phyloP scores from a whole-genome alignment of 2,113 vertebrate species.

The Urocitellus parryii region DNA sequence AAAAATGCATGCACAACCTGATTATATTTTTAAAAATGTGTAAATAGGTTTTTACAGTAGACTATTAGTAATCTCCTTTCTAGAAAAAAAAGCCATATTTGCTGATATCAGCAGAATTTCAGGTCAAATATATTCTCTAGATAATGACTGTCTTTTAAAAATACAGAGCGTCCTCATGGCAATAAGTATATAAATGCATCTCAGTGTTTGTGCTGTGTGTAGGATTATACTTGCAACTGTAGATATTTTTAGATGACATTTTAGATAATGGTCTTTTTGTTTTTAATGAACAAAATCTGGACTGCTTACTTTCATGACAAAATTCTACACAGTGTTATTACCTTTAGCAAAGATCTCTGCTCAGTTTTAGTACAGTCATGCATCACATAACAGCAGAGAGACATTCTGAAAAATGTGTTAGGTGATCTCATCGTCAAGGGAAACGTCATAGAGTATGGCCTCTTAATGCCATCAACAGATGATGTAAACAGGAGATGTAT shows the following conservation, averaged over 20 bases:
- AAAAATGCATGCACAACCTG: too few species aligned
- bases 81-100: not conserved
- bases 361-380: not conserved
- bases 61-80: not conserved
- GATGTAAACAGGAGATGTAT: not conserved
- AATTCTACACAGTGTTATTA: not conserved
- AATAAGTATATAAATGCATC: not conserved
- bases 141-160: not conserved
- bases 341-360: not conserved
- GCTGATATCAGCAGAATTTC: slow-evolving; percentile 10
- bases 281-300: not conserved
- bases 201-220: not conserved
- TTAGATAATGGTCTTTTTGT: not conserved
- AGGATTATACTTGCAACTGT: slow-evolving; percentile 13
- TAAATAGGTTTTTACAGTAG: not conserved
- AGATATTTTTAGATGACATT: not conserved
- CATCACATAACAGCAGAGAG: too few species aligned
- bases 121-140: not conserved
- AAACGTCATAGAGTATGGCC: not conserved
- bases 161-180: not conserved
- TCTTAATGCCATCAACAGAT: not conserved
- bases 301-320: not conserved
- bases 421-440: not conserved
- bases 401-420: not conserved
- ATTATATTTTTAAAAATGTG: not conserved